phyloP scores from a whole-genome alignment of 2,797 vertebrate species.

The Melanotaenia boesemani region DNA sequence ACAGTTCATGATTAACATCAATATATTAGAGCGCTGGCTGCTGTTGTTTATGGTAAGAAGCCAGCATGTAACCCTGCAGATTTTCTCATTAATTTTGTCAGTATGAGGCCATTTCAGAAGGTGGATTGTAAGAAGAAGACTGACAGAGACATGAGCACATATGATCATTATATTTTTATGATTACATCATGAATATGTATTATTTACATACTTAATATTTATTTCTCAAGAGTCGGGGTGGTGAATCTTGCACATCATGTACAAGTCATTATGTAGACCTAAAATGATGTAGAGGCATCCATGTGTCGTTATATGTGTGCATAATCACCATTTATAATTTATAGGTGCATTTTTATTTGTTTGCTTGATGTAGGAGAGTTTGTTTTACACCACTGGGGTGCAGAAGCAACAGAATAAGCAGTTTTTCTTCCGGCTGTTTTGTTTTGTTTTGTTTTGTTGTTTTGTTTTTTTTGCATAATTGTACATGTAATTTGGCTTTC shows the following conservation, averaged over 20 bases:
- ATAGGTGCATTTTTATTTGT: slow-evolving; percentile 10
- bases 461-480: slow-evolving; percentile 14
- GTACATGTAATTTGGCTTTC: slow-evolving; percentile 18
- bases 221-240: background rate
- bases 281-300: background rate
- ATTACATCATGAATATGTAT: slow-evolving; percentile 2
- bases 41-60: slow-evolving; percentile 1
- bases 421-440: no score
- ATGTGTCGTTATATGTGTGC: slow-evolving; percentile 9
- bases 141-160: background rate
- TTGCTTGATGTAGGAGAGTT: background rate
- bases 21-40: no score
- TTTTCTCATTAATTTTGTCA: background rate
- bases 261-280: slow-evolving; percentile 3
- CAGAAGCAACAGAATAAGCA: background rate
- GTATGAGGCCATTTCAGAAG: background rate
- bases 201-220: slow-evolving; percentile 10
- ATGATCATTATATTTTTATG: background rate
- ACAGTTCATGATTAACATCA: no score
- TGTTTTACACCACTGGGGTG: background rate
- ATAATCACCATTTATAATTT: slow-evolving; percentile 36
- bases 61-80: no score
- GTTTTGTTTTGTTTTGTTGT: background rate
- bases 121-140: background rate
- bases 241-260: background rate